These are phyloP conservation scores for Pantelozetes paolii DNA, from an alignment of 2,888 invertebrate species.

Conservation along the genomic window DNA sequence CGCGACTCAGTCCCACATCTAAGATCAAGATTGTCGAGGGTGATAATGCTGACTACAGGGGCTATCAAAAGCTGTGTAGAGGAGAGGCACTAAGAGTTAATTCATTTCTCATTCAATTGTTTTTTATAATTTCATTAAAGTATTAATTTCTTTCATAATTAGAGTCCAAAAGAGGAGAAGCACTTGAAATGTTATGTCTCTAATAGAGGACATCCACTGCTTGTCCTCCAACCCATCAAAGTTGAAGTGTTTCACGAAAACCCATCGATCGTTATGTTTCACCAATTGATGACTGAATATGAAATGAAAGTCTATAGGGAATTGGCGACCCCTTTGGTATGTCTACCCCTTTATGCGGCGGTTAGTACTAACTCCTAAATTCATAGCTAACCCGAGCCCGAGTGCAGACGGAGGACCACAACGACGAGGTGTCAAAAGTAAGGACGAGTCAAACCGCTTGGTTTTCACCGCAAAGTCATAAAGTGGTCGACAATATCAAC, in stretches of 20 bases:
- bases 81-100: slow-evolving; percentile 49
- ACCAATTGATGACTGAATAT: slow-evolving; percentile 70
- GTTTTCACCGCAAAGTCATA: slow-evolving; percentile 49
- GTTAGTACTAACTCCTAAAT: not conserved
- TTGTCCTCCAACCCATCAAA: slow-evolving; percentile 66
- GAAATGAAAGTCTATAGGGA: slow-evolving; percentile 45
- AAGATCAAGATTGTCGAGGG: slow-evolving; percentile 47
- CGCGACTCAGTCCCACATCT: not conserved
- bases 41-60: slow-evolving; percentile 51
- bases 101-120: not conserved
- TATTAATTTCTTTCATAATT: not conserved
- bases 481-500: slow-evolving; percentile 48
- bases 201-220: slow-evolving; percentile 65
- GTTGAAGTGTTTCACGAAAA: slow-evolving; percentile 71
- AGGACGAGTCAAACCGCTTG: slow-evolving; percentile 53
- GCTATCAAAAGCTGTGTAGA: slow-evolving; percentile 51
- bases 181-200: slow-evolving; percentile 66
- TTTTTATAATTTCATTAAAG: not conserved
- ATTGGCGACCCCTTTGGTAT: slow-evolving; percentile 52
- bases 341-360: not conserved
- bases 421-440: slow-evolving; percentile 49
- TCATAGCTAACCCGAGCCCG: slow-evolving; percentile 50
- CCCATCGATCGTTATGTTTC: slow-evolving; percentile 78
- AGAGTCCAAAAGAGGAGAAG: slow-evolving; percentile 42
- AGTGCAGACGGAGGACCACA: slow-evolving; percentile 50